Conservation (phyloP, 1,140 invertebrate genomes). For the Ladona fulva region DNA sequence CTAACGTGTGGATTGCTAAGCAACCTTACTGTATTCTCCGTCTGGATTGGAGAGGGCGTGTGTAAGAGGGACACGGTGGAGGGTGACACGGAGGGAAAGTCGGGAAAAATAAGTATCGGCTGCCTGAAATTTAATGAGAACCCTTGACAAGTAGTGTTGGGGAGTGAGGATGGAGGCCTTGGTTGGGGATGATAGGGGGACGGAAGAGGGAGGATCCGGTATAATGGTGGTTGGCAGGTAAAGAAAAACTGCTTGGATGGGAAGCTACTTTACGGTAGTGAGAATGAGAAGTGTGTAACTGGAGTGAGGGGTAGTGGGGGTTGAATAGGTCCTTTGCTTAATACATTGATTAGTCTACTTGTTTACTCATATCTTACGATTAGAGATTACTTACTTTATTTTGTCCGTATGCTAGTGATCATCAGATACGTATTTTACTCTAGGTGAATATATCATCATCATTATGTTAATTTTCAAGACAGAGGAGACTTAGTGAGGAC, state of each 20-base stretch:
- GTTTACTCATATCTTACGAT: no score
- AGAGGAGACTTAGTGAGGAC: no score
- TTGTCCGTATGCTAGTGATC: no score
- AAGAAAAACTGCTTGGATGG: neutral
- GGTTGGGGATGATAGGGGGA: neutral
- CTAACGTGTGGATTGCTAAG: neutral
- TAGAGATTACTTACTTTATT: no score
- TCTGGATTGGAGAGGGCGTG: neutral
- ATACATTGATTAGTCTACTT: no score
- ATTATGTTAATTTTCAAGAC: no score
- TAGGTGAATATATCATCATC: no score
- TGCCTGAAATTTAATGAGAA: conserved; percentile 7
- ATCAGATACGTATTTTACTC: no score
- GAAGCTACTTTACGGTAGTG: neutral
- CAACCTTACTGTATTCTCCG: neutral
- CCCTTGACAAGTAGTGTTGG: neutral
- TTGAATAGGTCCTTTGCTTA: no score
- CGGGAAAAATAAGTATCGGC: conserved; percentile 8
- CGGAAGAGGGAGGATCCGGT: neutral
- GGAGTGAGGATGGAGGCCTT: no score
- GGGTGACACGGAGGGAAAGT: neutral
- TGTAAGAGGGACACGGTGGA: neutral
- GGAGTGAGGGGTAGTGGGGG: neutral
- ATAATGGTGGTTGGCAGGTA: neutral
- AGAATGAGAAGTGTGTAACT: neutral